A percentile compares a stretch with the other conserved stretches of the same genome.
Conservation (phyloP, 2,888 invertebrate genomes). For the Mactromeris polynyma region DNA sequence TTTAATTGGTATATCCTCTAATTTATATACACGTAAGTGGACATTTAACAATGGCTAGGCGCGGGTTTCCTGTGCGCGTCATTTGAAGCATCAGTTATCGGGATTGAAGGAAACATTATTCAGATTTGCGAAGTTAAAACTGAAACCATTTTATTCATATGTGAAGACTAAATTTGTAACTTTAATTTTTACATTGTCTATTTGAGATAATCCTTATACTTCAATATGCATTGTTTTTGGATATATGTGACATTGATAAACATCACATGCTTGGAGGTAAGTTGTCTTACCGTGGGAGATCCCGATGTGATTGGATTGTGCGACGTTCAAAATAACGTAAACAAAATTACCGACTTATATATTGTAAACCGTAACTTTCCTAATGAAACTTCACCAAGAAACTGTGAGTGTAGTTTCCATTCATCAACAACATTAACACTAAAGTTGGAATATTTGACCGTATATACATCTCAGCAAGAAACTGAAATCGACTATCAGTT, state of each 20-base stretch:
- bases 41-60: no score
- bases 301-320: neutral
- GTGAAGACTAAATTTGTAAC: no score
- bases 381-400: neutral
- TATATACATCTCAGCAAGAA: neutral
- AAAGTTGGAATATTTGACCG: neutral
- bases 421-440: neutral
- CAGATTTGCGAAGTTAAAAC: no score
- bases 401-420: neutral
- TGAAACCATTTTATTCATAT: no score
- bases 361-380: neutral
- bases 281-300: neutral
- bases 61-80: no score
- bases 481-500: neutral
- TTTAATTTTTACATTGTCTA: no score
- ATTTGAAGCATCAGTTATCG: no score
- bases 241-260: neutral
- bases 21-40: no score
- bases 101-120: no score
- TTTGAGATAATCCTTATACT: neutral
- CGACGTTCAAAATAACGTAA: neutral
- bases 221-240: neutral
- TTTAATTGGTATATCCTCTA: no score
- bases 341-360: neutral
- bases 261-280: neutral